Conservation (phyloP, 2,797 vertebrate species). For the Cichlasoma orientale region DNA sequence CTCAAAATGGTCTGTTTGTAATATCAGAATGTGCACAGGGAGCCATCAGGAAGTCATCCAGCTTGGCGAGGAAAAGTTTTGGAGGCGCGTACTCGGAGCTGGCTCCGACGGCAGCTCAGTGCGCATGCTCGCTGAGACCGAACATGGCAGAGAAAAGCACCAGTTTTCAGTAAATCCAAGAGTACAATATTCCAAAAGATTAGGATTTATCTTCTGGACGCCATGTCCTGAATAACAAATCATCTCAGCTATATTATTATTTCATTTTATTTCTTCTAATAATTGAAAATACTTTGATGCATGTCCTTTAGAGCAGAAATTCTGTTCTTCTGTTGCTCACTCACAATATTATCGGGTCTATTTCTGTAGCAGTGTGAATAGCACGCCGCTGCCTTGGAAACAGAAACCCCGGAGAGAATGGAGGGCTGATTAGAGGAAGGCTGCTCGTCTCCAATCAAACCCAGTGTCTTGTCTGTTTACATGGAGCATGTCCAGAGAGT, state of each 20-base stretch:
- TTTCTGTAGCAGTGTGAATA: conserved; percentile 28
- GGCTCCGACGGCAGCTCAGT: background rate
- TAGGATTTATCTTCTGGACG: background rate
- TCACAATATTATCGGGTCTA: conserved; percentile 32
- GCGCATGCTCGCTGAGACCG: background rate
- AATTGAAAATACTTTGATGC: background rate
- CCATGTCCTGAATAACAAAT: background rate
- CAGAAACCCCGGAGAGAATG: conserved; percentile 41
- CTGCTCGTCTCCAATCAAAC: conserved; percentile 40
- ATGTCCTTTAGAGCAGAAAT: background rate
- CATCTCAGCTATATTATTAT: background rate
- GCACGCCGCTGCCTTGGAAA: conserved; percentile 60
- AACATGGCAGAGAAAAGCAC: background rate
- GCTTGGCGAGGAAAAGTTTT: background rate
- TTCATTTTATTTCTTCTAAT: background rate
- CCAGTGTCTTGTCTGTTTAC: conserved; percentile 32
- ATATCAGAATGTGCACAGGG: background rate
- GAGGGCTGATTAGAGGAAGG: conserved; percentile 44
- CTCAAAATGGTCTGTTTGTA: background rate
- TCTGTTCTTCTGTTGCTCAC: background rate
- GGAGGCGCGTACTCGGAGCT: background rate
- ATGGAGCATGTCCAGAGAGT: conserved; percentile 8
- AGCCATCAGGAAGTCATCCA: conserved; percentile 8
- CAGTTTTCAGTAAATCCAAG: background rate
- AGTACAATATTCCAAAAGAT: background rate